A percentile compares a stretch with the other conserved stretches of the same genome.
Conservation (phyloP, 1,140 invertebrate genomes). For the Trachymyrmex cornetzi region DNA sequence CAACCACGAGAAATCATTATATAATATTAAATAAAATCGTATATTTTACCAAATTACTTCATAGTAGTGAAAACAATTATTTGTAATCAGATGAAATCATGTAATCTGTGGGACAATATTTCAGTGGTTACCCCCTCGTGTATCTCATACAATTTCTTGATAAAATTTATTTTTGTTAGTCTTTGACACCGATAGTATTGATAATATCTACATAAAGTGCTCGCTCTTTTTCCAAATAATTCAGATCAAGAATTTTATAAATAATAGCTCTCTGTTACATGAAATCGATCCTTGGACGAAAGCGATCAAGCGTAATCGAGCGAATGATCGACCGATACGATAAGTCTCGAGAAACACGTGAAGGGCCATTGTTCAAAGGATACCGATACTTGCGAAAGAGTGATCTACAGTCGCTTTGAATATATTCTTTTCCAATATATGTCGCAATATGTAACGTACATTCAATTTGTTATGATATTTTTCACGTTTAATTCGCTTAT, state of each 20-base stretch:
- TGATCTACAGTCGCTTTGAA: not conserved
- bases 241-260: not conserved
- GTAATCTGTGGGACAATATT: too few relatives aligned
- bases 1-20: too few relatives aligned
- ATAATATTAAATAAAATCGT: too few relatives aligned
- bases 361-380: slow-evolving; percentile 41
- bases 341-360: slow-evolving; percentile 19
- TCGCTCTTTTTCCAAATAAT: not conserved
- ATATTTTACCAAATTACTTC: too few relatives aligned
- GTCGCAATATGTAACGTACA: not conserved
- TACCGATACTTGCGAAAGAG: slow-evolving; percentile 35
- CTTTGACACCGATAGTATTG: not conserved
- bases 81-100: too few relatives aligned
- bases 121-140: too few relatives aligned
- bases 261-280: slow-evolving; percentile 5
- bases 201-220: not conserved
- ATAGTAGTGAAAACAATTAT: too few relatives aligned
- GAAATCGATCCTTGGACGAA: not conserved
- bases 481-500: not conserved
- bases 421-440: not conserved
- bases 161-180: not conserved
- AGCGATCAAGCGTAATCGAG: slow-evolving; percentile 18
- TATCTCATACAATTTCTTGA: not conserved
- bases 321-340: slow-evolving; percentile 47
- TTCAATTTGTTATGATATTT: slow-evolving; percentile 10